phyloP scores from a whole-genome alignment of 1,140 invertebrate genomes.

The Melitaea cinxia region DNA sequence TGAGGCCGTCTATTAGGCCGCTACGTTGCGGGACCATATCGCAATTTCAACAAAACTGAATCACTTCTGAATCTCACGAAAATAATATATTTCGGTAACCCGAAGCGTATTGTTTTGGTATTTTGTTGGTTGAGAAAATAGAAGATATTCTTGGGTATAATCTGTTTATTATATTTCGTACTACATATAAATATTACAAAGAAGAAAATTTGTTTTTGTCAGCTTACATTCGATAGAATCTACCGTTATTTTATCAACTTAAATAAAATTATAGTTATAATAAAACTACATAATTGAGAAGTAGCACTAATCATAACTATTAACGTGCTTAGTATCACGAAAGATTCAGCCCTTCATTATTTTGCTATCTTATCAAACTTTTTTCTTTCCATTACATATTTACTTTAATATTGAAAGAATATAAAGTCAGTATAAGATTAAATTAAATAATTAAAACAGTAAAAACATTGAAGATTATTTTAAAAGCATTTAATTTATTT shows the following conservation, averaged over 20 bases:
- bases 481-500: not conserved
- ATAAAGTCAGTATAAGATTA: not conserved
- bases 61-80: conserved; percentile 4
- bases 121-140: not conserved
- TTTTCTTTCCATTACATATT: no score
- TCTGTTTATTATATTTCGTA: not conserved
- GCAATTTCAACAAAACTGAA: conserved; percentile 15
- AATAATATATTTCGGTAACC: not conserved
- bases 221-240: no score
- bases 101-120: not conserved
- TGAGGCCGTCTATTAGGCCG: conserved; percentile 18
- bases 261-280: no score
- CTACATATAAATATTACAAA: no score
- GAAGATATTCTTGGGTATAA: not conserved
- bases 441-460: not conserved
- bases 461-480: not conserved
- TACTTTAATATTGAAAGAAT: no score
- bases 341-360: no score
- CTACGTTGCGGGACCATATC: conserved; percentile 8
- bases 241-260: no score
- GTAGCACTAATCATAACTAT: no score
- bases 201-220: no score
- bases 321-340: no score
- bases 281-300: no score
- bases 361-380: no score